Percentiles rank a stretch among this genome's conserved stretches.
These are phyloP conservation scores for Cariama cristata DNA, from an alignment of 2,113 vertebrate genomes.

Conservation along the genomic window DNA sequence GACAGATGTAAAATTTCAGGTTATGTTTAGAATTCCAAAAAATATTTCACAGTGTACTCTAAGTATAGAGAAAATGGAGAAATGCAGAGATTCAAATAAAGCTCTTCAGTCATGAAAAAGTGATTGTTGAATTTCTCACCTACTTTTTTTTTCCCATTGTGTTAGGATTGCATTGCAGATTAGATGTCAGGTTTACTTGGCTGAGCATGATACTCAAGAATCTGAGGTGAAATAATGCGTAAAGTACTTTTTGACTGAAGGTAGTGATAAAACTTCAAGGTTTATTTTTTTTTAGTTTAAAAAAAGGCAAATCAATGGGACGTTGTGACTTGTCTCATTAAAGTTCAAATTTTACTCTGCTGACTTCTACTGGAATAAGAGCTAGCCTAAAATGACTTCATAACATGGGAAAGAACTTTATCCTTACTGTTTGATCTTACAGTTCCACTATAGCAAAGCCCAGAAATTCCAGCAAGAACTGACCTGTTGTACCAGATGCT, in stretches of 20 bases:
- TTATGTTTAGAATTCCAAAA: neutral
- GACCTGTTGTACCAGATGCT: neutral
- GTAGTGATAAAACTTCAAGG: neutral
- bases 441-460: neutral
- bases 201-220: neutral
- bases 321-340: neutral
- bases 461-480: neutral
- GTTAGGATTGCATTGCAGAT: neutral
- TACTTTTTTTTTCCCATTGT: no score
- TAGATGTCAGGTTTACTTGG: neutral
- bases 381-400: neutral
- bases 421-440: neutral
- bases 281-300: neutral
- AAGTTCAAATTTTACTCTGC: neutral
- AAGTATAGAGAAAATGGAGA: neutral
- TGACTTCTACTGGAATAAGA: neutral
- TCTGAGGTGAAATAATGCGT: neutral
- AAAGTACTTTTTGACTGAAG: neutral
- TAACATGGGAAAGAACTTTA: neutral
- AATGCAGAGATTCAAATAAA: neutral
- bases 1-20: slow-evolving; percentile 20
- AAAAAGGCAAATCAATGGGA: neutral
- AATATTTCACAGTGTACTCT: neutral
- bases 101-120: neutral
- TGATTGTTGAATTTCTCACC: neutral